Evolutionary conservation across 2,113 vertebrate genomes (phyloP), one percentile per base, ranked within the genome.

Genomic region (Plecotus auritus): DNA sequence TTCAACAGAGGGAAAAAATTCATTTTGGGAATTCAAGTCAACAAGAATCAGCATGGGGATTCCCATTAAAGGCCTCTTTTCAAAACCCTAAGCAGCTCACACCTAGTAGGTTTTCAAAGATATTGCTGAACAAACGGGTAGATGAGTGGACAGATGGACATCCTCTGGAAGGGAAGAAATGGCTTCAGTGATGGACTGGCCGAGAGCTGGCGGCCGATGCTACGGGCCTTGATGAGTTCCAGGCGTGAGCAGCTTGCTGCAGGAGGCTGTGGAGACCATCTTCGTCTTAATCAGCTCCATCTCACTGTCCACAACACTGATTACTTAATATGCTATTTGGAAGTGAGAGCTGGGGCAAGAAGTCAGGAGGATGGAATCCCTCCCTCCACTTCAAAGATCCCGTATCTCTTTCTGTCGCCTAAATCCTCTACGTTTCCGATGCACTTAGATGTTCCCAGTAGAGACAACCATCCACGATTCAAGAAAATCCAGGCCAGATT

Each of bases 21-120:
- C 76, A 37, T 40, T 93, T 54, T 40, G 90, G 90, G 56, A 61
- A 94, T n/a, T 10, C 66, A 93, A 77, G 84, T 89, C 73, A 74
- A 66, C 4, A 56, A 56, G 56, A 49, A 1, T 94, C 67, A 20
- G 82, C 54, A 9, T 3, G 35, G 64, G 13, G 88, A 83, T 54
- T 82, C n/a, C 35, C 47, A 14, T 70, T 26, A 28, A 51, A 59
- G 61, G 61, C 26, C n/a, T 40, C 69, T 56, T 66, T 69, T 30
- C 47, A 86, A 66, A 72, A 47, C 49, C 32, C 35, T 16, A 4
- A 6, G 32, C 6, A 30, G 67, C 14, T 37, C 26, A 35, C 32
- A 35, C 73, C 73, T 64, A 28, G 42, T 5, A 64, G 40, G 59
- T 28, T 82, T 85, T 76, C 42, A 67, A 66, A 90, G 76, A 18